Conservation (phyloP, 2,113 vertebrate genomes). For the Centropristis striata region DNA sequence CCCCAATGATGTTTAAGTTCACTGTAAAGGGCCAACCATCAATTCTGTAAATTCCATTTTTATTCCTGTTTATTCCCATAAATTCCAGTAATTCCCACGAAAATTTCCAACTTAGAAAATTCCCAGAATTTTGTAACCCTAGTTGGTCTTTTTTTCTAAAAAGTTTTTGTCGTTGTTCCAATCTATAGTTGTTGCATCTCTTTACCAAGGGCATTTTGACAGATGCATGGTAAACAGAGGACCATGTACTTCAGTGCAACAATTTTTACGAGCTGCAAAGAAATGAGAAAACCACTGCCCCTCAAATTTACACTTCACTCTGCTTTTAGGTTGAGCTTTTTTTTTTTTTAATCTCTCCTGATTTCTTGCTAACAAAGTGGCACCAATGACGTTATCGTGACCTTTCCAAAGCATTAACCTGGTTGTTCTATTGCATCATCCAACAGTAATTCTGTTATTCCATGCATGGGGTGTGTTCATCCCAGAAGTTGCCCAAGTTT, state of each 20-base stretch:
- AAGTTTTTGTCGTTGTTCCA: background rate
- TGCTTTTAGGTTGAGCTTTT: background rate
- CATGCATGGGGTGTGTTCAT: background rate
- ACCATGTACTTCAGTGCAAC: background rate
- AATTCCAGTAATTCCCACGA: too few species aligned
- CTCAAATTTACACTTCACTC: background rate
- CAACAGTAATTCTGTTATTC: background rate
- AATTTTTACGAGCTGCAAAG: background rate
- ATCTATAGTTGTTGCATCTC: background rate
- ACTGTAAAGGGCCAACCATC: too few species aligned
- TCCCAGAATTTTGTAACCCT: too few species aligned
- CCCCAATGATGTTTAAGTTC: too few species aligned
- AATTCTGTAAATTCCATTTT: too few species aligned
- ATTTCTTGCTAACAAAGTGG: background rate
- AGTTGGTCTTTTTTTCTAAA: too few species aligned
- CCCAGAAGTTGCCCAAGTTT: background rate
- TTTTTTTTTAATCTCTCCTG: background rate
- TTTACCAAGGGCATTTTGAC: background rate
- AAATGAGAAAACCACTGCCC: background rate
- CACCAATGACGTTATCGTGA: background rate
- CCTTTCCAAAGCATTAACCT: constrained; percentile 3
- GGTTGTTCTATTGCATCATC: background rate
- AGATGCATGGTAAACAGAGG: background rate
- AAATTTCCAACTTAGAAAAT: too few species aligned
- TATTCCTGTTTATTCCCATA: too few species aligned